Base-by-base conservation (phyloP, 2,113 vertebrate species). In the Coryphaenoides rupestris region DNA sequence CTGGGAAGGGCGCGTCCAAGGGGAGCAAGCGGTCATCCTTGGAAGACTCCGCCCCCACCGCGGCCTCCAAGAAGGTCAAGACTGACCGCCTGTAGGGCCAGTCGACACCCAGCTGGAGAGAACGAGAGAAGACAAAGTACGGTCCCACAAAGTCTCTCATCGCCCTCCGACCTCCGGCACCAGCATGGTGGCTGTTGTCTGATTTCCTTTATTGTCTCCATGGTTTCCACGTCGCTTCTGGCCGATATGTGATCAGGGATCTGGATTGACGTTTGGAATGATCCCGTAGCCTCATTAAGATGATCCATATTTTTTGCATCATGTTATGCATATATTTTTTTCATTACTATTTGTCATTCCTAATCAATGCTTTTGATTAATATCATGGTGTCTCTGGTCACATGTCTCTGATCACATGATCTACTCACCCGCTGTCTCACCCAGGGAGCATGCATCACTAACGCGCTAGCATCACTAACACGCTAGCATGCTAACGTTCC, bases 1-100 rank as follows among this genome's bases (percentile, higher is more conserved):
- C 75, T 68, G 66, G n/a, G 50, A 72, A 84, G 76, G 62, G 75
- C 68, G 84, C 81, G 76, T 57, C 78, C 70, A 86, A 81, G 86
- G 78, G 75, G 60, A 78, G 68, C 61, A 89, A 90, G 77, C 80
- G 81, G 65, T 77, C 62, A 53, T 63, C 64, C 60, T 12, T 12
- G 33, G 78, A 68, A 76, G 81, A 81, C 5, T 61, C 68, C 70
- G 67, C 68, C 70, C 69, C 79, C 1, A n/a, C n/a, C n/a, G n/a
- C n/a, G n/a, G 69, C 68, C 73, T 64, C 84, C 88, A 92, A 92
- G 89, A 91, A 87, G 86, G 60, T 58, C 79, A 91, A 90, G 88
- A 77, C 57, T 72, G 68, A 63, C 46, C 67, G 66, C 70, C 69
- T 65, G 26, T 89, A 89, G 71, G 55, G 12, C 45, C 17, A 55